These are phyloP conservation scores for Pristionchus arcanus DNA, from an alignment of 2,888 invertebrate genomes.

Conservation along the genomic window DNA sequence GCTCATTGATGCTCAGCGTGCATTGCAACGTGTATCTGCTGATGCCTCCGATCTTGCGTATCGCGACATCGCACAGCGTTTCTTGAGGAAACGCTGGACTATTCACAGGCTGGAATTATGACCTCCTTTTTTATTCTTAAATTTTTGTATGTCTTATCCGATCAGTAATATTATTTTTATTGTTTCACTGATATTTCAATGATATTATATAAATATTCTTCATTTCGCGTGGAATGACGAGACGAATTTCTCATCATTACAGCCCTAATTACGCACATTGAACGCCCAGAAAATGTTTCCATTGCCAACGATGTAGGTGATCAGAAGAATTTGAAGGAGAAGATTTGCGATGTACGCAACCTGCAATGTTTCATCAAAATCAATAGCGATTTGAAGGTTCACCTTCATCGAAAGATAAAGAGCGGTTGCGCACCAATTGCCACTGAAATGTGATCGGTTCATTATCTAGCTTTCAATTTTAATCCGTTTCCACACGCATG, in stretches of 20 bases:
- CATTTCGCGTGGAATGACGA: too few relatives aligned
- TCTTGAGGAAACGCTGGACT: conserved; percentile 78
- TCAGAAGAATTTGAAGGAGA: conserved; percentile 77
- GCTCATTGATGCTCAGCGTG: conserved; percentile 79
- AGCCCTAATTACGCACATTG: conserved; percentile 68
- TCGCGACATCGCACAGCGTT: conserved; percentile 73
- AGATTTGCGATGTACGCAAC: conserved; percentile 75
- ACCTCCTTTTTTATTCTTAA: too few relatives aligned
- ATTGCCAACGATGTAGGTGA: conserved; percentile 79
- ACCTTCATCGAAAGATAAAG: conserved; percentile 76
- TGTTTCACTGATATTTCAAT: too few relatives aligned
- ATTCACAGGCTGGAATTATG: conserved; percentile 69
- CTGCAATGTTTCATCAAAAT: neutral
- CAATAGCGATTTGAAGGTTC: neutral
- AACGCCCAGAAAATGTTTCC: conserved; percentile 78
- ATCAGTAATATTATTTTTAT: too few relatives aligned
- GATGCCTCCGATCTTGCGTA: conserved; percentile 80
- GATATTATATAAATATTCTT: too few relatives aligned
- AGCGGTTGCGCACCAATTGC: conserved; percentile 68
- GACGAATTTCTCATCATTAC: too few relatives aligned
- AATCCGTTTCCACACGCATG: neutral
- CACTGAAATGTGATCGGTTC: conserved; percentile 59
- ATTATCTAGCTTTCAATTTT: conserved; percentile 65
- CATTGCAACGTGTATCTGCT: conserved; percentile 78
- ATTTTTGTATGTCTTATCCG: too few relatives aligned